Base-by-base conservation (phyloP, 2,888 invertebrate species). In the Stomorhina lunata region DNA sequence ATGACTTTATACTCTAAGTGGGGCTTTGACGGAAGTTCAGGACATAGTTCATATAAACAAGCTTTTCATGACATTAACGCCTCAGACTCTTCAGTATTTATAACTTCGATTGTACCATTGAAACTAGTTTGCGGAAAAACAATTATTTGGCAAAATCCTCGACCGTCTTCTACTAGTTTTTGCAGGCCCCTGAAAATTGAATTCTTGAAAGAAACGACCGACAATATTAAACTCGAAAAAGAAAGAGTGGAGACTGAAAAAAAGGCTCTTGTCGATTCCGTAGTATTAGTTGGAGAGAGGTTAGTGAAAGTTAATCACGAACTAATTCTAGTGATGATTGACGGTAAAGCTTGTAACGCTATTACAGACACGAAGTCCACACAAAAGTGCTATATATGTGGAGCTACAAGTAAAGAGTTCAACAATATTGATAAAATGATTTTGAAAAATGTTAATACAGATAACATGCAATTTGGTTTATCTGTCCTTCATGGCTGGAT, bases 401-500 rank as follows among this genome's bases (percentile, higher is more conserved):
- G 25, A 3, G 12, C 50, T 25, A 25, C 22, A 25, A 25, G 50
- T 50, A 50, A 50, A 50, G 50, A 25, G 50, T 50, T 50, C 25
- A 25, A 25, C 50, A 50, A 50, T 50, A 50, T 50, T 50, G 25
- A 50, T 50, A 22, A 50, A 25, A 50, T 50, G 50, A 50, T 50
- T 50, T 50, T 9, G 12, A 25, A 50, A 50, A 12, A 50, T 50
- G 50, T 50, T 50, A 50, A 22, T 25, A 45, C 9, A 20, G 48
- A 84, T 37, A 71, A 66, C 37, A 50, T 81, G 5, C 63, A 80
- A 57, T 73, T 79, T 34, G 82, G 75, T 45, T 69, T 83, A 61
- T 77, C 80, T 27, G 73, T 65, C 22, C 57, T 80, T 22, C 69
- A 83, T 55, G 69, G 63, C 29, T 80, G 81, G 78, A 81, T 78